phyloP scores from a whole-genome alignment of 35 echinoderm and acorn worm species.

The Apostichopus californicus region DNA sequence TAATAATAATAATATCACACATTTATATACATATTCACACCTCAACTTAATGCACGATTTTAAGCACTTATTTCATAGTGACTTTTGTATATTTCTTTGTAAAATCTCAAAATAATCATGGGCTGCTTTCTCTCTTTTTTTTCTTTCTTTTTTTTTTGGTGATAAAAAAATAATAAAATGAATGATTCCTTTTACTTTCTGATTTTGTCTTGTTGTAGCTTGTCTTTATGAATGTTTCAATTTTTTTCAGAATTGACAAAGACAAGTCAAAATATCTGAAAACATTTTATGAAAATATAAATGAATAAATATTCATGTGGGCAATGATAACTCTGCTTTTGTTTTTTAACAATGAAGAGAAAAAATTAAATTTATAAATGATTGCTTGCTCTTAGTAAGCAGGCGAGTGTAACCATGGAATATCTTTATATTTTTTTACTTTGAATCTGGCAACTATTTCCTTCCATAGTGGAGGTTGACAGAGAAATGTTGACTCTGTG shows the following conservation, averaged over 20 bases:
- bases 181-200: neutral
- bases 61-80: neutral
- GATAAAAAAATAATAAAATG: neutral
- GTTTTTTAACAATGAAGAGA: neutral
- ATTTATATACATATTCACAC: slow-evolving; percentile 19
- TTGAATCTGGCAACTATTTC: too few species aligned
- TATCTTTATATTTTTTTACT: too few species aligned
- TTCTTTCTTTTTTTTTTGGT: neutral
- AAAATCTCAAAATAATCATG: neutral
- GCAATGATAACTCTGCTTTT: too few species aligned
- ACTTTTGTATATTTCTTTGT: neutral
- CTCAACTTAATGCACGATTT: neutral
- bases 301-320: too few species aligned
- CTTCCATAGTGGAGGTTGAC: too few species aligned
- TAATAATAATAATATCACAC: slow-evolving; percentile 14
- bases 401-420: too few species aligned
- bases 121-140: neutral
- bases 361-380: neutral
- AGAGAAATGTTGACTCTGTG: too few species aligned
- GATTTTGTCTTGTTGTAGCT: neutral
- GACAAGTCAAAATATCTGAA: too few species aligned
- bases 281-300: too few species aligned
- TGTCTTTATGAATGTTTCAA: too few species aligned
- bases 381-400: neutral
- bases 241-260: too few species aligned